Conservation (phyloP, 2,113 vertebrate species). For the Cricetomys ansorgei region DNA sequence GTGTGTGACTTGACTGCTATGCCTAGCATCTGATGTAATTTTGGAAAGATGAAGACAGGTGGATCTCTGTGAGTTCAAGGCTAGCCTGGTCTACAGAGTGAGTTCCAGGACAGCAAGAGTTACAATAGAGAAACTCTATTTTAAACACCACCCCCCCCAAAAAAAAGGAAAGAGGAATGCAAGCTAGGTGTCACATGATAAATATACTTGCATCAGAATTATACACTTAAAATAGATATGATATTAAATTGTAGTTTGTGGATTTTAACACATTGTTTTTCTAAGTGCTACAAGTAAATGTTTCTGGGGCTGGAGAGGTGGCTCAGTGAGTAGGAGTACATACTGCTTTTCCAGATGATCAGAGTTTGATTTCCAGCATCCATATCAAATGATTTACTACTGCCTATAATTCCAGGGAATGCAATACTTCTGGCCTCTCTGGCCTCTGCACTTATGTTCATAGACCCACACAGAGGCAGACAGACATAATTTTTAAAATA, state of each 20-base stretch:
- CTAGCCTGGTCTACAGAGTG: no score
- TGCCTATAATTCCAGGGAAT: not conserved
- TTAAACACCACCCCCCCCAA: no score
- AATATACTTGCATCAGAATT: not conserved
- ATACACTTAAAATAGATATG: not conserved
- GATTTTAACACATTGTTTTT: not conserved
- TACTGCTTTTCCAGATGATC: not conserved
- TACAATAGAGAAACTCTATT: no score
- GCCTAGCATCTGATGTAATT: not conserved
- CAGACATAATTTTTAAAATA: not conserved
- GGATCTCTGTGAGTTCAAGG: no score
- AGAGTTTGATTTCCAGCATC: not conserved
- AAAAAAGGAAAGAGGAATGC: not conserved
- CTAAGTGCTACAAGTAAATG: not conserved
- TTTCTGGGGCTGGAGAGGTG: not conserved
- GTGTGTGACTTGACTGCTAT: not conserved
- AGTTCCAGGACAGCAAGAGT: no score
- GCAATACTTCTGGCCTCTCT: not conserved
- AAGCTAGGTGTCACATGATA: not conserved
- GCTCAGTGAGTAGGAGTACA: not conserved
- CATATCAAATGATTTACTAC: not conserved
- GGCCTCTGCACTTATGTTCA: not conserved
- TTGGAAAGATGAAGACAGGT: not conserved
- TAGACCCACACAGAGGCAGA: not conserved
- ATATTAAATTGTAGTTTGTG: not conserved